Evolutionary conservation across 2,113 vertebrate species (phyloP).

Genomic region (Paracyprichromis sp.): DNA sequence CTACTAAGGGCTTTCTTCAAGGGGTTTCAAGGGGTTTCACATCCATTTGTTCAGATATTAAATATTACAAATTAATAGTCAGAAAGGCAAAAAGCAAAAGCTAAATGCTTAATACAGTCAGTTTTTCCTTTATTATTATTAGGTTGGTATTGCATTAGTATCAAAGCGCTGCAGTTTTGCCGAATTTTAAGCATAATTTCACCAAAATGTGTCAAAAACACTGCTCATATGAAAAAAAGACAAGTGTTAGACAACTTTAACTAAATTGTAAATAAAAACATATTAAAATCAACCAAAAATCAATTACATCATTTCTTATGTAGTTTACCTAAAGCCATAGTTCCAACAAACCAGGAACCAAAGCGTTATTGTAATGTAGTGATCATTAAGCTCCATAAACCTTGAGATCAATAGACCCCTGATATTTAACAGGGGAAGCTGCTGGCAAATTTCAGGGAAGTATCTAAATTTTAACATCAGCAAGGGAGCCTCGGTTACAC

Average conservation of each 20-base stretch:
- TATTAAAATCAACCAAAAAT: not conserved
- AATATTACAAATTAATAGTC: not conserved
- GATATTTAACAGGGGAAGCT: not conserved
- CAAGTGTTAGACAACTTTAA: not conserved
- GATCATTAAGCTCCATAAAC: not conserved
- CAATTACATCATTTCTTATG: not conserved
- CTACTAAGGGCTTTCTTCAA: not conserved
- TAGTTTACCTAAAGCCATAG: not conserved
- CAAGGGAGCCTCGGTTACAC: constrained; percentile 22
- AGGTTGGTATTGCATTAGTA: not conserved
- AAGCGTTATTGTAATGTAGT: not conserved
- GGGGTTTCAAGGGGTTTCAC: not conserved
- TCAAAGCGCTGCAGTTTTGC: not conserved
- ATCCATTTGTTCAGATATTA: not conserved
- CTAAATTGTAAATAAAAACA: not conserved
- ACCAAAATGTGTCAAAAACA: not conserved
- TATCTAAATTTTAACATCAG: constrained; percentile 30
- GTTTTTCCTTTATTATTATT: not conserved
- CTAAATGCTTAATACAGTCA: not conserved
- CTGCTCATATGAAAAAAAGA: not conserved
- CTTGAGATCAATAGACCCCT: not conserved
- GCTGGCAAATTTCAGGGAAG: constrained; percentile 10
- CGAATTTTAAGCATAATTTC: not conserved
- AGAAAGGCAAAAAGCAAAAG: not conserved
- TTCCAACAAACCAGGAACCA: not conserved